Percentiles rank a stretch among this genome's conserved stretches.
Evolutionary conservation across 2,888 invertebrate species (phyloP).

Genomic region (Drosophila birchii): DNA sequence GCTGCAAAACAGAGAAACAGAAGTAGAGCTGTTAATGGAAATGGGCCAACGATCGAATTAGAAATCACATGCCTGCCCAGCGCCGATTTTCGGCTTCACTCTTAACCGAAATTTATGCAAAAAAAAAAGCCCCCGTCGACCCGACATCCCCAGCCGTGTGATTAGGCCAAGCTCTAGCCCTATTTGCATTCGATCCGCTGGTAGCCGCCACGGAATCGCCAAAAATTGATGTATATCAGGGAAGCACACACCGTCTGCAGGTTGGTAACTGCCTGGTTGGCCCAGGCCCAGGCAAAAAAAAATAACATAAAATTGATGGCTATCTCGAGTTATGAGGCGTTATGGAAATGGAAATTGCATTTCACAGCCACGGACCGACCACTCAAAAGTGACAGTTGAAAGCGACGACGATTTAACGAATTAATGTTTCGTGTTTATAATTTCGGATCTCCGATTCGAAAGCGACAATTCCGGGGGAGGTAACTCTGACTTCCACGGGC

Average conservation of each 20-base stretch:
- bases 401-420: slow-evolving; percentile 45
- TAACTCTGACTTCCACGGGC: not conserved
- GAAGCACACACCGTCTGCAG: slow-evolving; percentile 2
- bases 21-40: slow-evolving; percentile 43
- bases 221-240: slow-evolving; percentile 54
- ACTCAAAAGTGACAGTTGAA: slow-evolving; percentile 48
- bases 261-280: slow-evolving; percentile 6
- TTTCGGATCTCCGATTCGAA: slow-evolving; percentile 32
- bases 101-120: slow-evolving; percentile 43
- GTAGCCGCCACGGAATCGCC: slow-evolving; percentile 48
- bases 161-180: slow-evolving; percentile 47
- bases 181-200: slow-evolving; percentile 63
- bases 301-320: slow-evolving; percentile 40
- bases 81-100: slow-evolving; percentile 15
- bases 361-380: slow-evolving; percentile 39
- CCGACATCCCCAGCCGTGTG: slow-evolving; percentile 27
- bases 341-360: slow-evolving; percentile 56
- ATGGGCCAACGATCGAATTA: slow-evolving; percentile 50
- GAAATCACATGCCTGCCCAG: slow-evolving; percentile 42
- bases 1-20: slow-evolving; percentile 57
- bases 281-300: slow-evolving; percentile 9
- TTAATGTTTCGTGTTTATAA: slow-evolving; percentile 37
- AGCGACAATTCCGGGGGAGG: slow-evolving; percentile 34
- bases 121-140: slow-evolving; percentile 10
- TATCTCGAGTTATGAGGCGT: slow-evolving; percentile 57